A percentile compares a stretch with the other conserved stretches of the same genome.
Evolutionary conservation across 2,113 vertebrate genomes (phyloP).

Genomic region (Pan paniscus): DNA sequence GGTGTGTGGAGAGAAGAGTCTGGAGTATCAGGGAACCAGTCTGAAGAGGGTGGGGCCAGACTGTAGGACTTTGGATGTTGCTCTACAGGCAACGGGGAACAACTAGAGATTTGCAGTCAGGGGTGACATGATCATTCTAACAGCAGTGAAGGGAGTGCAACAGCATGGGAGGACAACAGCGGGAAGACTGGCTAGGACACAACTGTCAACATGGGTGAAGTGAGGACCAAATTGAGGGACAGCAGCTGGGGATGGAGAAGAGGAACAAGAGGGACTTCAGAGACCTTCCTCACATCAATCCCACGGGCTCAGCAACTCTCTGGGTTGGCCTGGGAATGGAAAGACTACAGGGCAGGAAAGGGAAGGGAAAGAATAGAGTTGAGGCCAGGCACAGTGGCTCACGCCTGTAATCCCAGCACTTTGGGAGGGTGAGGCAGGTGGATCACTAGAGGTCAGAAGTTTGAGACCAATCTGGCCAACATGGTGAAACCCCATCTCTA

Average conservation of each 20-base stretch:
- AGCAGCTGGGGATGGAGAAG: not conserved
- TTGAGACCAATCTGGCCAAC: no score
- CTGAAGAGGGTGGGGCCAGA: not conserved
- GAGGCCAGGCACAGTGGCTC: no score
- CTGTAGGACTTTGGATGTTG: not conserved
- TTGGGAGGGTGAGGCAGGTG: no score
- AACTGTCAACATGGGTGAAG: not conserved
- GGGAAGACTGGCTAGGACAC: no score
- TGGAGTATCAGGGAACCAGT: not conserved
- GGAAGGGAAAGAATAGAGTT: not conserved
- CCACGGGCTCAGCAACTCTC: not conserved
- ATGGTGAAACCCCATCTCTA: no score
- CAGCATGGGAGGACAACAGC: not conserved
- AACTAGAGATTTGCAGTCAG: not conserved
- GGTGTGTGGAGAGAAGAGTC: not conserved
- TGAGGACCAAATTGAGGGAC: not conserved
- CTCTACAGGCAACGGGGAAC: not conserved
- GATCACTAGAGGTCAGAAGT: no score
- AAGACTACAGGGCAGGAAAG: not conserved
- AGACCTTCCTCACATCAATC: not conserved
- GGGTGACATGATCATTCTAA: not conserved
- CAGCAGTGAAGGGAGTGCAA: not conserved
- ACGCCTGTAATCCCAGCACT: no score
- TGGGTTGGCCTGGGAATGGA: accelerated
- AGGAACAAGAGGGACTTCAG: not conserved